These are phyloP conservation scores for Dipodomys ordii DNA, from an alignment of 2,113 vertebrate genomes.

Conservation along the genomic window DNA sequence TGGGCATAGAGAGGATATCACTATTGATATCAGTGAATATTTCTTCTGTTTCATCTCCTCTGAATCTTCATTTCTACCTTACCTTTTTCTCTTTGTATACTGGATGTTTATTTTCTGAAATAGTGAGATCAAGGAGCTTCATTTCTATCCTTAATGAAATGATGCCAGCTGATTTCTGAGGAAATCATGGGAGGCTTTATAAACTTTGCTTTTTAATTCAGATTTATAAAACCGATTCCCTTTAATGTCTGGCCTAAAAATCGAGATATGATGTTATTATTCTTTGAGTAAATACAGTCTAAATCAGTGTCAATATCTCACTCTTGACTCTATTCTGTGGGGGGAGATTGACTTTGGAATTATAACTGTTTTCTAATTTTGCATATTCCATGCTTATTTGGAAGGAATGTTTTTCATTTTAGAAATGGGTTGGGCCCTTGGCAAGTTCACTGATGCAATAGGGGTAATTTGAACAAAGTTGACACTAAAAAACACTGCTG, in stretches of 20 bases:
- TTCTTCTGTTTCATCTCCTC: background rate
- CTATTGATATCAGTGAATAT: background rate
- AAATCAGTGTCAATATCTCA: background rate
- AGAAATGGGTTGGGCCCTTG: background rate
- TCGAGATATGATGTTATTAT: background rate
- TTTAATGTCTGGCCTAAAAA: constrained; percentile 38
- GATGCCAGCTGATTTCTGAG: constrained; percentile 40
- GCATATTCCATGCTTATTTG: background rate
- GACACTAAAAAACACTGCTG: background rate
- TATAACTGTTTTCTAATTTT: constrained; percentile 4
- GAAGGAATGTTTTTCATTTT: constrained; percentile 6
- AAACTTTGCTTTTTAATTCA: constrained; percentile 65
- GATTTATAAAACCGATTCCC: constrained; percentile 19
- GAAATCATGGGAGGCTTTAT: constrained; percentile 48
- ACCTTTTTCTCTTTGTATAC: background rate
- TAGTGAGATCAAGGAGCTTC: background rate
- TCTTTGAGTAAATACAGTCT: constrained; percentile 38
- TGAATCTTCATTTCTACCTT: background rate
- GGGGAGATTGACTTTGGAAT: background rate
- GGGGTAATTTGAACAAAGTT: background rate
- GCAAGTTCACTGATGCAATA: background rate
- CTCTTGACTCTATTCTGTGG: background rate
- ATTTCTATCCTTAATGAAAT: constrained; percentile 46
- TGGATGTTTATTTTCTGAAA: constrained; percentile 38
- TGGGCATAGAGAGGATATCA: background rate